Evolutionary conservation across 2,888 invertebrate genomes (phyloP), one percentile per base, ranked within the genome.

Genomic region (Sinodicranocentrus sp.): DNA sequence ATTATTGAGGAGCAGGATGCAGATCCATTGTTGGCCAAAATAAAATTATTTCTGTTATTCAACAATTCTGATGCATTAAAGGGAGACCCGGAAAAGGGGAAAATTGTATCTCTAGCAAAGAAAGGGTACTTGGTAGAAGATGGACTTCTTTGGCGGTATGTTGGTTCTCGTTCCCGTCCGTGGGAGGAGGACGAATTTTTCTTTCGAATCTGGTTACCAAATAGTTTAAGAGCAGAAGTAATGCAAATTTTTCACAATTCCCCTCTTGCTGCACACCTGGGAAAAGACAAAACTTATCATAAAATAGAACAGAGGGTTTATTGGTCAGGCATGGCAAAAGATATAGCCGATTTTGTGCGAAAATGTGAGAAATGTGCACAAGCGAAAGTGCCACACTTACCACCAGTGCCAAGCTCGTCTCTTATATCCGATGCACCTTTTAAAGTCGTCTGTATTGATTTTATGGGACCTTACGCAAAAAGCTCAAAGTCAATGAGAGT

Each of bases 401-500:
- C 48, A 1, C 67, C 65, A 1, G 73, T 63, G 2, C 70, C 70
- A 25, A 43, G 44, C 1, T 19, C 39, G 8, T 13, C 48, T 0
- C 13, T 59, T 15, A 26, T 8, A 13, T 13, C 75, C 0, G 57
- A 84, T n/a, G 52, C 19, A 0, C 21, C 80, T 15, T 82, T 70
- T 63, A 28, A 73, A 13, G 13, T 26, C 0, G 1, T 85, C 0
- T n/a, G 25, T 2, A 65, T 67, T 0, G 87, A 87, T 63, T 17
- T 87, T 8, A 76, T 84, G 76, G 85, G 87, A 6, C 83, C 85
- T 5, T 85, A 84, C 26, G 19, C 78, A 0, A 63, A 25, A 19
- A 48, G 72, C 0, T 65, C 57, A 19, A 57, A 72, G 1, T 10
- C 26, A 5, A 59, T 63, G 33, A 57, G 70, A 63, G 79, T 70